Conservation (phyloP, 2,888 invertebrate species). For the Coleophora deauratella region DNA sequence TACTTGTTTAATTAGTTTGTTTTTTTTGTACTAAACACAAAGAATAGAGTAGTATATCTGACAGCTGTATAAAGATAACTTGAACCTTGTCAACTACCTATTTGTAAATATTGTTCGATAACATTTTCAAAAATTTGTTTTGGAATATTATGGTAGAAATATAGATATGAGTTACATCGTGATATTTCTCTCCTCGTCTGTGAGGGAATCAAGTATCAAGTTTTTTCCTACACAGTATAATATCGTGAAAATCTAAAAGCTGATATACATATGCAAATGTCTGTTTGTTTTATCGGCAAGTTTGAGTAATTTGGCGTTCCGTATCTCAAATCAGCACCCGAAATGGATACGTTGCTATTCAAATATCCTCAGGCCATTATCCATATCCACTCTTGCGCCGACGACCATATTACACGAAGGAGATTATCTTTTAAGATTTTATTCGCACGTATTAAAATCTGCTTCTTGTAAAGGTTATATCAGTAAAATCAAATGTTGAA, state of each 20-base stretch:
- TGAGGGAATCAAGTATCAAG: slow-evolving; percentile 32
- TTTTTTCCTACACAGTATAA: slow-evolving; percentile 7
- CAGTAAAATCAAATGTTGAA: background rate
- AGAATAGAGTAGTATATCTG: too few relatives aligned
- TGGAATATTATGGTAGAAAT: too few relatives aligned
- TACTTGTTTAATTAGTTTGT: too few relatives aligned
- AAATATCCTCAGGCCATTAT: slow-evolving; percentile 50
- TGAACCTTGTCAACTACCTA: too few relatives aligned
- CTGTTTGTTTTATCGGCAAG: slow-evolving; percentile 63
- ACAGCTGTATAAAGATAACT: too few relatives aligned
- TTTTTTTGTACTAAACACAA: too few relatives aligned
- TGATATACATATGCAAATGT: slow-evolving; percentile 63
- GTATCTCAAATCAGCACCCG: slow-evolving; percentile 54
- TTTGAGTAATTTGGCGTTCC: slow-evolving; percentile 54
- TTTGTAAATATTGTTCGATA: too few relatives aligned
- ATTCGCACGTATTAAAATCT: background rate
- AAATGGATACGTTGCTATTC: slow-evolving; percentile 64
- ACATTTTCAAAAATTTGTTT: too few relatives aligned
- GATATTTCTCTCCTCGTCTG: too few relatives aligned
- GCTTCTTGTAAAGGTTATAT: background rate
- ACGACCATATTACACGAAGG: background rate
- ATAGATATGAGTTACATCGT: too few relatives aligned
- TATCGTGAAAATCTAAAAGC: slow-evolving; percentile 7
- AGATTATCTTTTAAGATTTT: too few relatives aligned
- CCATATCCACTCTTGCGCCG: too few relatives aligned